Evolutionary conservation across 2,888 invertebrate species (phyloP).

Genomic region (Meta bourneti): DNA sequence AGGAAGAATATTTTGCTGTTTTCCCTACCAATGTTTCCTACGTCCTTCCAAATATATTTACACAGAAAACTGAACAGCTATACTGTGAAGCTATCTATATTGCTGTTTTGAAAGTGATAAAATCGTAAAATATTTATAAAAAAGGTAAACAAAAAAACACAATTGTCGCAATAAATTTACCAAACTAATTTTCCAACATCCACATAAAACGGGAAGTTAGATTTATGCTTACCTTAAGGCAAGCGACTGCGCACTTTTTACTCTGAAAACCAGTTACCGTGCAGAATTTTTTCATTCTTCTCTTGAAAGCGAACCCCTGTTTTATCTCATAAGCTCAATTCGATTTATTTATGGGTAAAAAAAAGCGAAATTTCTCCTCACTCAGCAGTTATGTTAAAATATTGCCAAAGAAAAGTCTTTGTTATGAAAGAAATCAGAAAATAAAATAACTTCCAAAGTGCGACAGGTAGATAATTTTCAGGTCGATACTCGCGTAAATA

Average conservation of each 20-base stretch:
- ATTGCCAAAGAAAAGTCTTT: neutral
- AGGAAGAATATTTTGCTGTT: neutral
- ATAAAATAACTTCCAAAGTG: neutral
- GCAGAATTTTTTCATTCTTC: neutral
- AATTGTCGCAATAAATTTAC: neutral
- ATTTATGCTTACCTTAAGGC: neutral
- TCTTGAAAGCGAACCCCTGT: neutral
- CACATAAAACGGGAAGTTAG: neutral
- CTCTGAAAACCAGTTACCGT: neutral
- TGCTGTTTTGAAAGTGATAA: neutral
- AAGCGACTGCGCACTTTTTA: neutral
- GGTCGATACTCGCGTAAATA: neutral
- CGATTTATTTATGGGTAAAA: neutral
- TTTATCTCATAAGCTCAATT: neutral
- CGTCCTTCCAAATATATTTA: no score
- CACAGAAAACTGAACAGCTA: neutral
- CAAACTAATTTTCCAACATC: neutral
- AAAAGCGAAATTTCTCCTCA: neutral
- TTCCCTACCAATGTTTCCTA: neutral
- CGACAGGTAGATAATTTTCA: neutral
- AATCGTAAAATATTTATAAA: neutral
- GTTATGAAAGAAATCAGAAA: neutral
- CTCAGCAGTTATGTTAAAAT: neutral
- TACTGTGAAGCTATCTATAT: neutral
- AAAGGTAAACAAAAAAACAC: neutral